phyloP scores from a whole-genome alignment of 2,888 invertebrate species.

The Volucella zonaria region DNA sequence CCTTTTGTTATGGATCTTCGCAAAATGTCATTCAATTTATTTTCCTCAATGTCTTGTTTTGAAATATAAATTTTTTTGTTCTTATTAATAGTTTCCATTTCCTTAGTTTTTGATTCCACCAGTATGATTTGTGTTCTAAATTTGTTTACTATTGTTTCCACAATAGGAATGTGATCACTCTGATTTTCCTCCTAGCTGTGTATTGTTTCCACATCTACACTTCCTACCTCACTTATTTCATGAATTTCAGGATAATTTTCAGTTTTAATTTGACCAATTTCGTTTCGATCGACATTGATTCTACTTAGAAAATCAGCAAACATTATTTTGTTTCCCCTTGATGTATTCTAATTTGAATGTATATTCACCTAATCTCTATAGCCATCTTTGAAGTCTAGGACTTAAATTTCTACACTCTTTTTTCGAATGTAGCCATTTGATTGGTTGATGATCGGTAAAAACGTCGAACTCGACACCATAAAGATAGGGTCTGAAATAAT shows the following conservation, averaged over 20 bases:
- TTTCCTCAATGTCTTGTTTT: not conserved
- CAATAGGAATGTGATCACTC: not conserved
- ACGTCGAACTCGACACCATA: too few species aligned
- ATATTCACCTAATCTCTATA: constrained; percentile 44
- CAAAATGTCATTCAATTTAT: constrained; percentile 4
- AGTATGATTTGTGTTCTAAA: not conserved
- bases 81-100: not conserved
- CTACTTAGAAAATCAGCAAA: constrained; percentile 36
- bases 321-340: constrained; percentile 51
- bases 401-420: constrained; percentile 32
- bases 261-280: not conserved
- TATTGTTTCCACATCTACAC: not conserved
- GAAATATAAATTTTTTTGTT: constrained; percentile 15
- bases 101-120: not conserved
- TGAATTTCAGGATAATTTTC: not conserved
- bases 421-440: constrained; percentile 27
- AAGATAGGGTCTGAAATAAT: too few species aligned
- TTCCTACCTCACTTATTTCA: not conserved
- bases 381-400: constrained; percentile 44
- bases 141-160: constrained; percentile 4
- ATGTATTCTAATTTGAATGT: constrained; percentile 43
- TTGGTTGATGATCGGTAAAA: too few species aligned
- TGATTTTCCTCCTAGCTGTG: constrained; percentile 3
- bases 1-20: constrained; percentile 17
- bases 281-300: constrained; percentile 8